Conservation (phyloP, 2,113 vertebrate genomes). For the Mastomys coucha region DNA sequence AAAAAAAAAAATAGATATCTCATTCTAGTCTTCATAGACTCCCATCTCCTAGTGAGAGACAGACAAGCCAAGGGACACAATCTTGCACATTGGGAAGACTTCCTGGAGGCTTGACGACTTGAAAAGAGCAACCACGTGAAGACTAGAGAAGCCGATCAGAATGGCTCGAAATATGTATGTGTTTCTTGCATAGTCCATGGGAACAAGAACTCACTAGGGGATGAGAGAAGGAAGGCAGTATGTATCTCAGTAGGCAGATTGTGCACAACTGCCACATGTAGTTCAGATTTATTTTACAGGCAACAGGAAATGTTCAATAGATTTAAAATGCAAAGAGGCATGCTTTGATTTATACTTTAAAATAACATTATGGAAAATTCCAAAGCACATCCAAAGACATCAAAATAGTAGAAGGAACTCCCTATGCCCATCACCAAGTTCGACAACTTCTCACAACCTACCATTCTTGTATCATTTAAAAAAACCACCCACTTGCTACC, state of each 20-base stretch:
- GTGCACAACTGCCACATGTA: too few relatives aligned
- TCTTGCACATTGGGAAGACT: background rate
- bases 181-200: background rate
- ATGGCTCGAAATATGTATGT: background rate
- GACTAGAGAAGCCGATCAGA: background rate
- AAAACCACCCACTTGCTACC: background rate
- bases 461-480: background rate
- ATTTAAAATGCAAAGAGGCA: background rate
- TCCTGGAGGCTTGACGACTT: background rate
- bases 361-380: slow-evolving; percentile 1
- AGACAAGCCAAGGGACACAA: background rate
- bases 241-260: background rate
- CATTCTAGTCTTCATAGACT: background rate
- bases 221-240: background rate
- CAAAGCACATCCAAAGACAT: background rate
- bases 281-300: background rate
- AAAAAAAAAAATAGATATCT: background rate
- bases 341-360: slow-evolving; percentile 11
- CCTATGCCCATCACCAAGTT: background rate
- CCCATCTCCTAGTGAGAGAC: background rate
- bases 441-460: background rate
- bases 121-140: background rate
- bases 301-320: background rate
- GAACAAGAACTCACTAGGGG: background rate
- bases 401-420: background rate